Percentiles rank a stretch among this genome's conserved stretches.
Evolutionary conservation across 2,797 vertebrate genomes (phyloP).

Genomic region (Gymnoscopelus braueri): DNA sequence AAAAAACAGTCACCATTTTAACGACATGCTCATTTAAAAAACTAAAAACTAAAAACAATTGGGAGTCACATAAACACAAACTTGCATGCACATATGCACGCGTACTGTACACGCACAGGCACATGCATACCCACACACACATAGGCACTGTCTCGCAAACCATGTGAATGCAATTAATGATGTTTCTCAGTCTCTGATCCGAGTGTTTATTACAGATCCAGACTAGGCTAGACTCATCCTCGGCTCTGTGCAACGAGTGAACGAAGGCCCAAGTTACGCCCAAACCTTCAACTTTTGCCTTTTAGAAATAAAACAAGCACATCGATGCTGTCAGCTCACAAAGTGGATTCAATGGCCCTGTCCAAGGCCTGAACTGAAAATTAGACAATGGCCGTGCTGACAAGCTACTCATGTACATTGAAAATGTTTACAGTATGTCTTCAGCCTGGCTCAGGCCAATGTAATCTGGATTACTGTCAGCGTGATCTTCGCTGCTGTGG

Average conservation of each 20-base stretch:
- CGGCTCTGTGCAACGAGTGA: conserved; percentile 29
- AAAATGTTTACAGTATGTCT: conserved; percentile 6
- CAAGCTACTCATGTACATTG: conserved; percentile 13
- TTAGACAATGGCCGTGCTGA: conserved; percentile 25
- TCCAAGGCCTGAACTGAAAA: conserved; percentile 12
- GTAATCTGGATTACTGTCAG: conserved; percentile 57
- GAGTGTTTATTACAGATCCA: conserved; percentile 35
- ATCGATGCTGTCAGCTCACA: conserved; percentile 17
- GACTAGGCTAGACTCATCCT: conserved; percentile 21
- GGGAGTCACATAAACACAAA: conserved; percentile 12
- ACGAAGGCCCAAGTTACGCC: conserved; percentile 22
- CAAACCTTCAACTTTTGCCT: conserved; percentile 18
- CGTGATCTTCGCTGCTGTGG: conserved; percentile 28
- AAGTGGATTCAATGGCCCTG: conserved; percentile 2
- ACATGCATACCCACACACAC: conserved; percentile 12
- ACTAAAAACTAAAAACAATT: conserved; percentile 21
- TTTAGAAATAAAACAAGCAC: conserved; percentile 13
- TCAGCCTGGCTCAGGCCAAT: conserved; percentile 11
- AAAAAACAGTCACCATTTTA: conserved; percentile 20
- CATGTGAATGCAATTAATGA: conserved; percentile 49
- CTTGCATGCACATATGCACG: background rate
- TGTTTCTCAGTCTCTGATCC: conserved; percentile 35
- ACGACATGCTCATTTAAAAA: conserved; percentile 18
- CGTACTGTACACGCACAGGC: background rate
- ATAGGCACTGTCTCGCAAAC: conserved; percentile 16